Percentiles rank a stretch among this genome's conserved stretches.
These are phyloP conservation scores for Mimas tiliae DNA, from an alignment of 2,888 invertebrate genomes.

Conservation along the genomic window DNA sequence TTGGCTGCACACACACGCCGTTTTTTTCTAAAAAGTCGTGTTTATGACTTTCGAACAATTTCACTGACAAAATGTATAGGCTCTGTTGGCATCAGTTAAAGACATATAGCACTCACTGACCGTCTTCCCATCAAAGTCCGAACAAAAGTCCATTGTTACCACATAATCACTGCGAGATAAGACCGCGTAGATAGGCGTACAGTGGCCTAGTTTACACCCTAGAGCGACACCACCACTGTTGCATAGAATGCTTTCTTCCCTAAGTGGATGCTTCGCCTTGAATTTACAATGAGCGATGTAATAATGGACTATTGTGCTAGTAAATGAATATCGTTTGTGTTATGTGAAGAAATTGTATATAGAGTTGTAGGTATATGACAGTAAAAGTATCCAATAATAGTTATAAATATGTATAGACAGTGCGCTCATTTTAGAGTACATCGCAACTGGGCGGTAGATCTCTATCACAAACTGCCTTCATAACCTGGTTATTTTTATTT, in stretches of 20 bases:
- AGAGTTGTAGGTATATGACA: too few relatives aligned
- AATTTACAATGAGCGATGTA: slow-evolving; percentile 24
- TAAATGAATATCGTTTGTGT: neutral
- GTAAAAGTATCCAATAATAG: too few relatives aligned
- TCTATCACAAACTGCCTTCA: too few relatives aligned
- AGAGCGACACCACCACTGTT: slow-evolving; percentile 24
- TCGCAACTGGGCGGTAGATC: too few relatives aligned
- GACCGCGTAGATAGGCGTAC: slow-evolving; percentile 32
- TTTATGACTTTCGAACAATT: too few relatives aligned
- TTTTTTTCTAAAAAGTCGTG: too few relatives aligned
- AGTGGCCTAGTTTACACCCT: slow-evolving; percentile 34
- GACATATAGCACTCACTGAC: neutral
- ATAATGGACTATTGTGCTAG: neutral
- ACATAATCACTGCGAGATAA: slow-evolving; percentile 35
- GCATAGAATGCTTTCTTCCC: slow-evolving; percentile 29
- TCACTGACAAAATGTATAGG: too few relatives aligned
- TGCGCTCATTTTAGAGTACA: too few relatives aligned
- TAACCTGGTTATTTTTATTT: too few relatives aligned
- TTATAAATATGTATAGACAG: too few relatives aligned
- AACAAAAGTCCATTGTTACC: slow-evolving; percentile 35
- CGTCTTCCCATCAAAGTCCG: slow-evolving; percentile 21
- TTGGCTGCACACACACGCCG: too few relatives aligned
- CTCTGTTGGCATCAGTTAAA: neutral
- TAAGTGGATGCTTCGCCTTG: slow-evolving; percentile 28
- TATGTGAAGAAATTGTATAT: neutral